These are phyloP conservation scores for Eonycteris spelaea DNA, from an alignment of 2,113 vertebrate genomes.

Conservation along the genomic window DNA sequence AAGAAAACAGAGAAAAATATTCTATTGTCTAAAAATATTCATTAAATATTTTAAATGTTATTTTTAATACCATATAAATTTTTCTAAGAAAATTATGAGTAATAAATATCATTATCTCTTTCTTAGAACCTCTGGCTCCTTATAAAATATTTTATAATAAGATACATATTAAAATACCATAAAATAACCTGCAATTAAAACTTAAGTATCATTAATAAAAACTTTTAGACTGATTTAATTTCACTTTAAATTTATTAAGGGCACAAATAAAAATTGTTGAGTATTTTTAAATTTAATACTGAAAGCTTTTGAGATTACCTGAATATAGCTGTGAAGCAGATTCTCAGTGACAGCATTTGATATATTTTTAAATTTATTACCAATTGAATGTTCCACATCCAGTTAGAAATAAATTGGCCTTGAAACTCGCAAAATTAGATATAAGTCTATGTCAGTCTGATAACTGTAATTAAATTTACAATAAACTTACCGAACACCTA, in stretches of 20 bases:
- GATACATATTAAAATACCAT: neutral
- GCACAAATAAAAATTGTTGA: neutral
- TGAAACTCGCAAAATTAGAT: constrained; percentile 4
- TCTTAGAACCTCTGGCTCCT: neutral
- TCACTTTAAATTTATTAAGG: neutral
- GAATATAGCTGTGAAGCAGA: neutral
- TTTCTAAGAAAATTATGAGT: neutral
- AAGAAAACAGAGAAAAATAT: neutral
- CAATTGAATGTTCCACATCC: neutral
- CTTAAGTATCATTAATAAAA: neutral
- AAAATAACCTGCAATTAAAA: neutral
- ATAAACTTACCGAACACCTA: neutral
- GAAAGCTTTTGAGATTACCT: neutral
- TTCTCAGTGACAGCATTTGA: neutral
- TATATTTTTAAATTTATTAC: neutral
- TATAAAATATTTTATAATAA: neutral
- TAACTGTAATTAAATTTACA: neutral
- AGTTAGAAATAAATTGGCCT: constrained; percentile 31
- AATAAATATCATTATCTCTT: neutral
- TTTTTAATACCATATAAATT: neutral
- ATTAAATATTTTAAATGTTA: neutral
- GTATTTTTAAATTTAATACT: neutral
- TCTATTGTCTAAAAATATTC: neutral
- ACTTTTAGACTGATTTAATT: neutral
- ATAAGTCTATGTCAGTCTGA: neutral